A percentile compares a stretch with the other conserved stretches of the same genome.
phyloP scores from a whole-genome alignment of 64 coral and sea anemone species.

The Montipora cactus region DNA sequence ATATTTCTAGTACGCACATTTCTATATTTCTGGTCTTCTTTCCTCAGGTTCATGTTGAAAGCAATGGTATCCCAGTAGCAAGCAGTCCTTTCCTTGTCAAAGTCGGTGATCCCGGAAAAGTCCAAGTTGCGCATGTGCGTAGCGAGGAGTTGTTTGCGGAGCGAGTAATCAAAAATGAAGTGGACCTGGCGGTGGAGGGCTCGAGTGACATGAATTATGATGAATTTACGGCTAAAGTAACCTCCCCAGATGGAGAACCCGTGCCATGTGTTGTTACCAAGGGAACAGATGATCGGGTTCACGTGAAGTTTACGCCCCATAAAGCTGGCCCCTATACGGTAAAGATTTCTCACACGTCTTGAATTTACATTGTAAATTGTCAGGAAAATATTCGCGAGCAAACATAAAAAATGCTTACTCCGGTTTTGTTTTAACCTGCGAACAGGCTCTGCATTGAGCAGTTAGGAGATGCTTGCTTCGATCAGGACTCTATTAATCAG shows the following conservation, averaged over 20 bases:
- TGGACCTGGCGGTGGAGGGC: conserved; percentile 87
- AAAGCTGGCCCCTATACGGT: conserved; percentile 82
- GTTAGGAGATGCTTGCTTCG: no score
- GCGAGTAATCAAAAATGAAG: conserved; percentile 81
- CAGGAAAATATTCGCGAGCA: no score
- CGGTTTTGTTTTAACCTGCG: no score
- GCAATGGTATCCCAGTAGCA: conserved; percentile 75
- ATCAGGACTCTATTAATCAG: no score
- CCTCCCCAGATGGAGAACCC: conserved; percentile 74
- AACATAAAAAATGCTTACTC: no score
- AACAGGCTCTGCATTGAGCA: no score
- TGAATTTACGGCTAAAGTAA: conserved; percentile 69
- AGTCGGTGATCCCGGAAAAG: conserved; percentile 81
- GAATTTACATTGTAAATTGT: no score
- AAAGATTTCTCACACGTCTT: not conserved
- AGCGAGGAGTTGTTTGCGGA: conserved; percentile 75
- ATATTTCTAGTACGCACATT: no score
- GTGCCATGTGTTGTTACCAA: conserved; percentile 68
- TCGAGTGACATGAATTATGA: conserved; percentile 65
- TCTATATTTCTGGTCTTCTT: not conserved
- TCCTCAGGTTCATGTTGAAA: conserved; percentile 77
- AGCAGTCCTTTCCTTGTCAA: conserved; percentile 85
- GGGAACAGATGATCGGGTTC: conserved; percentile 54
- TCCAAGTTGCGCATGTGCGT: conserved; percentile 80
- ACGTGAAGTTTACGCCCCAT: conserved; percentile 82